phyloP scores from a whole-genome alignment of 2,888 invertebrate genomes.

The Lysandra bellargus region DNA sequence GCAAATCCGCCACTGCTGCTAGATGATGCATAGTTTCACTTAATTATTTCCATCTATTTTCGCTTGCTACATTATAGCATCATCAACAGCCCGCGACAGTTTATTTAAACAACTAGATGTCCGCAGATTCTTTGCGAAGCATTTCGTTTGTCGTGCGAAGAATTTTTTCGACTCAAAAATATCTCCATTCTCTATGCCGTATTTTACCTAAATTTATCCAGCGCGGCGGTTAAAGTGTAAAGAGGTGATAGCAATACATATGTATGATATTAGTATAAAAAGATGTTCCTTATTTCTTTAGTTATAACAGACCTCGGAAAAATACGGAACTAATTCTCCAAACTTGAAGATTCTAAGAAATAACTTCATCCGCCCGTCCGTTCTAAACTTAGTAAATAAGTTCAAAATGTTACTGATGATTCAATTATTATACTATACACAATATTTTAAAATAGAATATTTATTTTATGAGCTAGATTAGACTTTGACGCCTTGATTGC shows the following conservation, averaged over 20 bases:
- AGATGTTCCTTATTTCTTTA: too few relatives aligned
- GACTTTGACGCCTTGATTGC: neutral
- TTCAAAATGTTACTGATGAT: neutral
- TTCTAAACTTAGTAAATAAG: neutral
- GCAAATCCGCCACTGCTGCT: slow-evolving; percentile 35
- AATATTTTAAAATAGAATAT: neutral
- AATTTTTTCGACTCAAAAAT: too few relatives aligned
- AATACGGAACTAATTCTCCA: too few relatives aligned
- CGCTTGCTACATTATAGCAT: slow-evolving; percentile 25
- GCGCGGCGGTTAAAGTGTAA: too few relatives aligned
- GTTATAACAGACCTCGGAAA: too few relatives aligned
- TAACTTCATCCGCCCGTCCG: neutral
- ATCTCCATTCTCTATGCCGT: too few relatives aligned
- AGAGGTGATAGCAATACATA: too few relatives aligned
- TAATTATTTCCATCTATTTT: slow-evolving; percentile 48
- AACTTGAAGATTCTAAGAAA: too few relatives aligned
- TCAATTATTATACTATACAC: neutral
- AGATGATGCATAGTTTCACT: slow-evolving; percentile 51
- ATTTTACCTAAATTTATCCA: too few relatives aligned
- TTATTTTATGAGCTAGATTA: neutral
- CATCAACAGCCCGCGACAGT: neutral
- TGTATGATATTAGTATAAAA: too few relatives aligned
- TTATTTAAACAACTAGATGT: neutral
- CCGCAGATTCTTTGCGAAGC: too few relatives aligned
- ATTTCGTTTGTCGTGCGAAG: too few relatives aligned